Evolutionary conservation across 2,888 invertebrate species (phyloP).

Genomic region (Gandaritis pyraliata): DNA sequence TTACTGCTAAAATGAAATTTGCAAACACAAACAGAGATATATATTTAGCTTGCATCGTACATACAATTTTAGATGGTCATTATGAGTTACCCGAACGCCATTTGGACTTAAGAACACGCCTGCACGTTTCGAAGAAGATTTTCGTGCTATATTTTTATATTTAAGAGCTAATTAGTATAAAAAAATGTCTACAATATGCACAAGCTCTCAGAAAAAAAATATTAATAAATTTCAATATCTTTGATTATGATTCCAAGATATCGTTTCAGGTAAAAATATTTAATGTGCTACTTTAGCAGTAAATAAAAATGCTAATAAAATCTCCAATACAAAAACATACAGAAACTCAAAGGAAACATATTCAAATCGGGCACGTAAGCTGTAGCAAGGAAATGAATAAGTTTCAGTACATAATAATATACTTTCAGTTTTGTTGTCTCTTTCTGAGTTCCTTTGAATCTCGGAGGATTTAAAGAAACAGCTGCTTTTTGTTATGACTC

Average conservation of each 20-base stretch:
- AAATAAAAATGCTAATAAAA: not conserved
- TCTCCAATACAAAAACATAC: not conserved
- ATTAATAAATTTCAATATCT: too few species aligned
- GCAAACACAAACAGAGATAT: conserved; percentile 6
- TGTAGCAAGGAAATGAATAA: not conserved
- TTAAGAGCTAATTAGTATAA: too few species aligned
- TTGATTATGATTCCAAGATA: not conserved
- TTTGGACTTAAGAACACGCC: not conserved
- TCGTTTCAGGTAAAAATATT: not conserved
- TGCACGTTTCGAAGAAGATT: not conserved
- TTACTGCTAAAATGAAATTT: conserved; percentile 31
- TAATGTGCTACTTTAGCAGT: not conserved
- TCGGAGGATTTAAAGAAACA: too few species aligned
- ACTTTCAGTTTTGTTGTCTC: not conserved
- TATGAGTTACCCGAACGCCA: not conserved
- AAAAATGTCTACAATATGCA: too few species aligned
- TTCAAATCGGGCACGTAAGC: not conserved
- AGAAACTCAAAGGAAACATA: not conserved
- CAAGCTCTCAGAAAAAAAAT: too few species aligned
- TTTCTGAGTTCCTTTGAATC: too few species aligned
- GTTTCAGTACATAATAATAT: conserved; percentile 1
- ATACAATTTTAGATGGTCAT: not conserved
- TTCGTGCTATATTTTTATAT: too few species aligned
- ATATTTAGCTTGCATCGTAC: not conserved
- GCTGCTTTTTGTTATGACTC: too few species aligned